Percentiles rank a stretch among this genome's conserved stretches.
Evolutionary conservation across 2,797 vertebrate species (phyloP).

Genomic region (Hydrocynus forskahlii): DNA sequence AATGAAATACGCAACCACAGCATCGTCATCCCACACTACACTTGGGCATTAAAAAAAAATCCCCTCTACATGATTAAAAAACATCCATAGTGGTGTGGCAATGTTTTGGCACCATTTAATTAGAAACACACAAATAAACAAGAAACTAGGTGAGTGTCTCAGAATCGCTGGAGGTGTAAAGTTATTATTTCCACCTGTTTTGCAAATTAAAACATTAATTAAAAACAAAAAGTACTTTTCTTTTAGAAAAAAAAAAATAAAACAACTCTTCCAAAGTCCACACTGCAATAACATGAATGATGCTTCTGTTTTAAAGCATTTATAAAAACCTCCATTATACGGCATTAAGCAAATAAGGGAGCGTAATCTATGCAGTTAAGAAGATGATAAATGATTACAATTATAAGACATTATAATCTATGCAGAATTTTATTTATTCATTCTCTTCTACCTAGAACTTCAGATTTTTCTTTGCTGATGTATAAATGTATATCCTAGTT

Average conservation of each 20-base stretch:
- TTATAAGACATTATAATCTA: neutral
- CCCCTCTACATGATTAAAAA: slow-evolving; percentile 75
- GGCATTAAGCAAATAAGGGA: neutral
- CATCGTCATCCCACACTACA: neutral
- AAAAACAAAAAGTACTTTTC: slow-evolving; percentile 5
- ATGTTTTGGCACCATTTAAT: slow-evolving; percentile 81
- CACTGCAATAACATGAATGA: neutral
- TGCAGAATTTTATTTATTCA: neutral
- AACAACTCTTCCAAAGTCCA: neutral
- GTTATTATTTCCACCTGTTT: slow-evolving; percentile 74
- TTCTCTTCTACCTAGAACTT: neutral
- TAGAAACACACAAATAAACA: slow-evolving; percentile 80
- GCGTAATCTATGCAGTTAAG: neutral
- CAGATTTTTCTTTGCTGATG: neutral
- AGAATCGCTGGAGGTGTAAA: slow-evolving; percentile 76
- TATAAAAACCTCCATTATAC: neutral
- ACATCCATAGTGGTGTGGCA: slow-evolving; percentile 77
- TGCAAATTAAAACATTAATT: slow-evolving; percentile 52
- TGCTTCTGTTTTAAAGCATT: slow-evolving; percentile 16
- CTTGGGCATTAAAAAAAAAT: slow-evolving; percentile 53
- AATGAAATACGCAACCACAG: neutral
- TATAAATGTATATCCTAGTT: neutral
- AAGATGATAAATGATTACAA: neutral
- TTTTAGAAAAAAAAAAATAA: neutral
- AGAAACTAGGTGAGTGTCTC: slow-evolving; percentile 76